phyloP scores from a whole-genome alignment of 2,888 invertebrate genomes.

The Plebejus anna region DNA sequence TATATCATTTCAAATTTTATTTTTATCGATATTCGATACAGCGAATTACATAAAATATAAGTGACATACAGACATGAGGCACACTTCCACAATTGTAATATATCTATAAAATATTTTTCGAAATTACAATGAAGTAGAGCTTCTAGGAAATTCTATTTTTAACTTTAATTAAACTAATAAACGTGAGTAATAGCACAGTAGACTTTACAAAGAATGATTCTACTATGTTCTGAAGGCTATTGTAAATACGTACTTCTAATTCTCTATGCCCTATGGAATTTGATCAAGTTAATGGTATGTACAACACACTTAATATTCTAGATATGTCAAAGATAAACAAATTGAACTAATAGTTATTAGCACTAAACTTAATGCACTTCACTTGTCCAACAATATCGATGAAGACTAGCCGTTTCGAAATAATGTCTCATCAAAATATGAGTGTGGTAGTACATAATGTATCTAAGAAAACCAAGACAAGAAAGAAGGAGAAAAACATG shows the following conservation, averaged over 20 bases:
- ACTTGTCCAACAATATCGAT: neutral
- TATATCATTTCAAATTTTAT: no score
- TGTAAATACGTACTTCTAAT: neutral
- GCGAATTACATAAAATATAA: no score
- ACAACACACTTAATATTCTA: neutral
- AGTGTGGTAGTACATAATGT: neutral
- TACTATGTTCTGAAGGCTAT: no score
- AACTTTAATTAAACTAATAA: no score
- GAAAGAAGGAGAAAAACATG: constrained; percentile 29
- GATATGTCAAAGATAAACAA: constrained; percentile 2
- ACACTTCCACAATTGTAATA: no score
- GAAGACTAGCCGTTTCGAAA: neutral
- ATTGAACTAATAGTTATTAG: neutral
- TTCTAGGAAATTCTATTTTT: no score
- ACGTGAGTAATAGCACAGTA: no score
- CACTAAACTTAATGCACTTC: neutral
- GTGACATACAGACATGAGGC: no score
- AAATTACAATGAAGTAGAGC: no score
- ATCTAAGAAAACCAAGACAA: constrained; percentile 21
- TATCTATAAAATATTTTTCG: no score
- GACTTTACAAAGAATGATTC: no score
- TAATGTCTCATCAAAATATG: neutral
- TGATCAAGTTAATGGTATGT: neutral
- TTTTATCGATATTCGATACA: no score
- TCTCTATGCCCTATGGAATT: neutral